These are phyloP conservation scores for Fopius arisanus DNA, from an alignment of 1,140 invertebrate genomes.

Conservation along the genomic window DNA sequence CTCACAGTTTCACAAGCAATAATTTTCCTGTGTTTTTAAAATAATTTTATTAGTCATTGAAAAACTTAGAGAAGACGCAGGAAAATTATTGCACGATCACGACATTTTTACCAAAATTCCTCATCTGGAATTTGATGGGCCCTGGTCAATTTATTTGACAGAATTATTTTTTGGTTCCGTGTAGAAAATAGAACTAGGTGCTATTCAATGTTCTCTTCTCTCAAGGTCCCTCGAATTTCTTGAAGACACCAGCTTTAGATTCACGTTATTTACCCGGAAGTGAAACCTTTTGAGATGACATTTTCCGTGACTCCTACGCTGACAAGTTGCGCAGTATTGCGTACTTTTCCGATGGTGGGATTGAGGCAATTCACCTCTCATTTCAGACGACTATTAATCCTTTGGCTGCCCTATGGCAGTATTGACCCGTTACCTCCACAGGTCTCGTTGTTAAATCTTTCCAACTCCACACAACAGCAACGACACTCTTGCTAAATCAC, in stretches of 20 bases:
- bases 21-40: too few species aligned
- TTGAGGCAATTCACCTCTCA: background rate
- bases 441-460: background rate
- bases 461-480: too few species aligned
- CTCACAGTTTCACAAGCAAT: too few species aligned
- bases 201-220: too few species aligned
- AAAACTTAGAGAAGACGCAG: too few species aligned
- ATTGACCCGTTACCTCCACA: background rate
- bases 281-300: background rate
- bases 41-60: too few species aligned
- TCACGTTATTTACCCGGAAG: background rate
- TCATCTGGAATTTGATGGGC: too few species aligned
- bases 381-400: background rate
- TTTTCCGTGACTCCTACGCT: background rate
- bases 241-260: background rate
- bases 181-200: too few species aligned
- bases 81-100: too few species aligned
- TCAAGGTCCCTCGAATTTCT: background rate
- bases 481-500: background rate
- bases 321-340: background rate
- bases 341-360: background rate
- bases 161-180: too few species aligned
- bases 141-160: too few species aligned
- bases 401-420: background rate
- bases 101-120: too few species aligned